These are phyloP conservation scores for Drosophila robusta DNA, from an alignment of 2,888 invertebrate species.

Conservation along the genomic window DNA sequence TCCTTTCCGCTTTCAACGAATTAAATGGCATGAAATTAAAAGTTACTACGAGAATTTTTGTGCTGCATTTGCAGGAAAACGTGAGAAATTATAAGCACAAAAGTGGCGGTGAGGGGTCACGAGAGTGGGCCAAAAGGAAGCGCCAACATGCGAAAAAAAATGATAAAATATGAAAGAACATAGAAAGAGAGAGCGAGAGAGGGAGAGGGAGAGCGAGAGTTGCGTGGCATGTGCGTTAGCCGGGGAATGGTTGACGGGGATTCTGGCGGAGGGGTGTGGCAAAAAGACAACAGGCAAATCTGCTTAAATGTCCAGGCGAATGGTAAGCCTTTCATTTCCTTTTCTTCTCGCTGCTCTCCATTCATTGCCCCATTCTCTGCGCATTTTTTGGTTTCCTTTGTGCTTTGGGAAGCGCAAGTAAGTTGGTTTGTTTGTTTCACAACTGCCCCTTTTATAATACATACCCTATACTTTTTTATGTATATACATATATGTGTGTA, in stretches of 20 bases:
- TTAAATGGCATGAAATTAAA: slow-evolving; percentile 82
- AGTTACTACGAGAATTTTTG: slow-evolving; percentile 79
- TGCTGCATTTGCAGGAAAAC: slow-evolving; percentile 82
- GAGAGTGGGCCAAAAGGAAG: slow-evolving; percentile 46
- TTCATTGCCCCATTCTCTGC: background rate
- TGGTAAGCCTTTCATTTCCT: slow-evolving; percentile 67
- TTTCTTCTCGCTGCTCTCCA: background rate
- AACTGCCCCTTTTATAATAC: slow-evolving; percentile 18
- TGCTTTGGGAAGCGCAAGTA: slow-evolving; percentile 38
- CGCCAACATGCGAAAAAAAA: slow-evolving; percentile 41
- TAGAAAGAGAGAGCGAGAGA: slow-evolving; percentile 1
- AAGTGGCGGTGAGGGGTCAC: slow-evolving; percentile 39
- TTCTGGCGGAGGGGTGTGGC: background rate
- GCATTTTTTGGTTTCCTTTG: slow-evolving; percentile 12
- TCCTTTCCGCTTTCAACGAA: slow-evolving; percentile 78
- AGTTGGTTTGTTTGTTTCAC: slow-evolving; percentile 52
- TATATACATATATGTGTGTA: slow-evolving; percentile 9
- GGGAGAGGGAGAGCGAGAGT: background rate
- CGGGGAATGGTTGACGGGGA: too few species aligned
- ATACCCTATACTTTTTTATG: slow-evolving; percentile 6
- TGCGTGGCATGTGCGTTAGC: background rate
- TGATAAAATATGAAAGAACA: slow-evolving; percentile 63
- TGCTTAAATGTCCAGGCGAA: slow-evolving; percentile 77
- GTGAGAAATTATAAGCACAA: slow-evolving; percentile 80
- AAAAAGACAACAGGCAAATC: slow-evolving; percentile 68